A percentile compares a stretch with the other conserved stretches of the same genome.
Evolutionary conservation across 2,888 invertebrate species (phyloP).

Genomic region (Caenorhabditis macrosperma): DNA sequence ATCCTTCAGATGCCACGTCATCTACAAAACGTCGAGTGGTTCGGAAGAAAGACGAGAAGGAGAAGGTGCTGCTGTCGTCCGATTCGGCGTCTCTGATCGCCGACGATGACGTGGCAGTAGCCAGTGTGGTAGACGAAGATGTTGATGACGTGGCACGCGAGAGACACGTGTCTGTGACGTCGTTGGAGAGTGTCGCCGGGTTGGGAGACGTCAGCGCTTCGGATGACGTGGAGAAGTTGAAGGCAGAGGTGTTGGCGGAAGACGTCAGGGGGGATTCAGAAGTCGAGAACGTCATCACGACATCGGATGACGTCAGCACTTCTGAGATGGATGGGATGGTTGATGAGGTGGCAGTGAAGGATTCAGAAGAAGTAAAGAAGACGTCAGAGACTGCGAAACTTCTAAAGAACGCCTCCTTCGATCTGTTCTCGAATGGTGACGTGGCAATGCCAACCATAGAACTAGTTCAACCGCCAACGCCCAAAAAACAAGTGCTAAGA

Average conservation of each 20-base stretch:
- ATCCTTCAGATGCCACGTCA: slow-evolving; percentile 2
- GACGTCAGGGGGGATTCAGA: no score
- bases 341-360: background rate
- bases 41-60: background rate
- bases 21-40: slow-evolving; percentile 10
- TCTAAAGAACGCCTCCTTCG: background rate
- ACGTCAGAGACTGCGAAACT: slow-evolving; percentile 1
- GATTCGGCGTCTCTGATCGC: slow-evolving; percentile 26
- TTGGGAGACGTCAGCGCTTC: slow-evolving; percentile 19
- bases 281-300: background rate
- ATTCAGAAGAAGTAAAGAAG: background rate
- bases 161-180: slow-evolving; percentile 20
- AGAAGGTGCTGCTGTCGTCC: slow-evolving; percentile 14
- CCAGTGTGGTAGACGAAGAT: background rate
- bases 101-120: slow-evolving; percentile 8
- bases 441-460: background rate
- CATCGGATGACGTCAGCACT: background rate
- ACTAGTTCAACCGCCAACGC: no score
- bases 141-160: background rate
- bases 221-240: slow-evolving; percentile 25
- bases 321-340: no score
- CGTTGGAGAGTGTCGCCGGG: slow-evolving; percentile 30
- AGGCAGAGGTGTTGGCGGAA: background rate
- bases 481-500: slow-evolving; percentile 4
- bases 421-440: slow-evolving; percentile 33